Percentiles rank a stretch among this genome's conserved stretches.
These are phyloP conservation scores for Jordanella pulchra DNA, from an alignment of 2,797 vertebrate genomes.

Conservation along the genomic window DNA sequence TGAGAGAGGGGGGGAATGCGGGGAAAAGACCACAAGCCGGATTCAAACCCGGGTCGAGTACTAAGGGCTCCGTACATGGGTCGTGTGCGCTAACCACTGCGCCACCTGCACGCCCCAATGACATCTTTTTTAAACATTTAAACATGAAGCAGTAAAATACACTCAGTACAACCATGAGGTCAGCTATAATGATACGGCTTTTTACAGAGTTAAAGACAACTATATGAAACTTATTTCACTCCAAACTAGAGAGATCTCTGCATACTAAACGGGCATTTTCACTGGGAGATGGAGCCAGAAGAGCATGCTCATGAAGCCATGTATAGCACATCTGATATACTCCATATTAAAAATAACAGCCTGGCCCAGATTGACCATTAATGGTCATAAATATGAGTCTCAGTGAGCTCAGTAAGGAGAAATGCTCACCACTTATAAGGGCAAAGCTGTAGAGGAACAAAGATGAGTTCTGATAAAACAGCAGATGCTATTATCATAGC, in stretches of 20 bases:
- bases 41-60: too few relatives aligned
- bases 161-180: slow-evolving; percentile 17
- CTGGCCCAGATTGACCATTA: slow-evolving; percentile 49
- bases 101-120: too few relatives aligned
- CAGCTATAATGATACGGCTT: slow-evolving; percentile 5
- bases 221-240: slow-evolving; percentile 34
- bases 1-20: too few relatives aligned
- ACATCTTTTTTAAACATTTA: too few relatives aligned
- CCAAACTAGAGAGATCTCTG: slow-evolving; percentile 5
- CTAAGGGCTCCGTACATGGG: too few relatives aligned
- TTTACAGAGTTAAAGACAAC: slow-evolving; percentile 48
- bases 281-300: slow-evolving; percentile 29
- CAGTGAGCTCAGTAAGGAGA: slow-evolving; percentile 18
- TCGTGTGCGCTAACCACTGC: too few relatives aligned
- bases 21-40: too few relatives aligned
- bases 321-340: background rate
- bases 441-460: slow-evolving; percentile 14
- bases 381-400: slow-evolving; percentile 48
- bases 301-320: background rate
- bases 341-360: slow-evolving; percentile 25
- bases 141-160: too few relatives aligned
- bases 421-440: slow-evolving; percentile 33
- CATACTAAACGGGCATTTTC: slow-evolving; percentile 20
- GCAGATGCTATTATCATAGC: background rate
- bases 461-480: background rate